These are phyloP conservation scores for Condylura cristata DNA, from an alignment of 2,113 vertebrate species.

Conservation along the genomic window DNA sequence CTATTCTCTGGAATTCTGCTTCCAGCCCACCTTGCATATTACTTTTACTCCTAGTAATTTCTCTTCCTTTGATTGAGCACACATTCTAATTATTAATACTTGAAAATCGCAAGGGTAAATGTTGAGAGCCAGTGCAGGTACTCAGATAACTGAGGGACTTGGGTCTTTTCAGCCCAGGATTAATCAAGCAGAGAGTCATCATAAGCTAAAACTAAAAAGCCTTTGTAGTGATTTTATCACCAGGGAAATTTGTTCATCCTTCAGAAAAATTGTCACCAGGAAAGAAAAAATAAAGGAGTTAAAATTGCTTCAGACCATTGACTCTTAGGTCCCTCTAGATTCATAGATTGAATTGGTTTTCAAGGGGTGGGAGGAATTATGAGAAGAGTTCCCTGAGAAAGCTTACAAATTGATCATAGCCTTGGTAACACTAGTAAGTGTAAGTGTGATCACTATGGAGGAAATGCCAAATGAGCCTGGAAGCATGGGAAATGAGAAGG, in stretches of 20 bases:
- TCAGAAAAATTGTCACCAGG: conserved; percentile 82
- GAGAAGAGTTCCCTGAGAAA: conserved; percentile 80
- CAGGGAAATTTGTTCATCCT: conserved; percentile 85
- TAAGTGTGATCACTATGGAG: conserved; percentile 74
- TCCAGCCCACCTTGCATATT: conserved; percentile 36
- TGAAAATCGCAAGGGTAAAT: conserved; percentile 72
- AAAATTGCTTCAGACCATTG: conserved; percentile 84
- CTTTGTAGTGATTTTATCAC: conserved; percentile 84
- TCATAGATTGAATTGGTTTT: conserved; percentile 84
- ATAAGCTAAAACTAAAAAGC: conserved; percentile 84
- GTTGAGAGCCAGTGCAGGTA: conserved; percentile 65
- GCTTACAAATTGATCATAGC: conserved; percentile 81
- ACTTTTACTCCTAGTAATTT: conserved; percentile 35
- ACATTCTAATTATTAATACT: conserved; percentile 57
- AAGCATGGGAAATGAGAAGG: conserved; percentile 68
- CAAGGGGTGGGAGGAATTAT: conserved; percentile 74
- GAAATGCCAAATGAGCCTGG: conserved; percentile 46
- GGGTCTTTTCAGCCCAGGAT: conserved; percentile 77
- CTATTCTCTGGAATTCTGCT: conserved; percentile 13
- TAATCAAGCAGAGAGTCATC: conserved; percentile 84
- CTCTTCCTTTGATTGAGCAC: conserved; percentile 61
- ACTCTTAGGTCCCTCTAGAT: conserved; percentile 83
- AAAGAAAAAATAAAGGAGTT: conserved; percentile 81
- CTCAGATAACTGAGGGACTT: conserved; percentile 68
- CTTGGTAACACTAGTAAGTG: conserved; percentile 73